Evolutionary conservation across 2,888 invertebrate species (phyloP).

Genomic region (Abrostola tripartita): DNA sequence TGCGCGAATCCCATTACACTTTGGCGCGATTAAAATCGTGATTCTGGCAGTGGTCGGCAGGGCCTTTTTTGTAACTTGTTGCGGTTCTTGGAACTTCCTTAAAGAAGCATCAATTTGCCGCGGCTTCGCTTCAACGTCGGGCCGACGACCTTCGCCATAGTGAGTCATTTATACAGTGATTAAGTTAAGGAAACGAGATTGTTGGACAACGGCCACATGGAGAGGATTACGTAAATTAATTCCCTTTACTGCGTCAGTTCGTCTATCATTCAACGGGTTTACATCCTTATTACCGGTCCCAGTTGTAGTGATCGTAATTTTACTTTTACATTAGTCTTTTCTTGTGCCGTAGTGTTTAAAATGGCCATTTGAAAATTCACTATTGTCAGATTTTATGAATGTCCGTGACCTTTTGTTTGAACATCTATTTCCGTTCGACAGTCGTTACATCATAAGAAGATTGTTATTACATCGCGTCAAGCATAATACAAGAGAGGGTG

Average conservation of each 20-base stretch:
- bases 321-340: not conserved
- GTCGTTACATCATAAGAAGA: slow-evolving; percentile 17
- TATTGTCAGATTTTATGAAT: not conserved
- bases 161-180: slow-evolving; percentile 68
- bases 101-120: slow-evolving; percentile 69
- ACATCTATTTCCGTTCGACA: slow-evolving; percentile 9
- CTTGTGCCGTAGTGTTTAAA: not conserved
- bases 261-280: not conserved
- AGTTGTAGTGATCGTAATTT: not conserved
- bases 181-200: slow-evolving; percentile 64
- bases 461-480: slow-evolving; percentile 8
- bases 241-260: slow-evolving; percentile 12
- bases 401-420: slow-evolving; percentile 7
- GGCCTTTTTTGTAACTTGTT: slow-evolving; percentile 63
- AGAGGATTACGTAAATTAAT: slow-evolving; percentile 45
- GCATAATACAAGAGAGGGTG: not conserved
- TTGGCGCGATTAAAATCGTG: slow-evolving; percentile 63
- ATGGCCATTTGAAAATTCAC: not conserved
- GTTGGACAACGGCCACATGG: slow-evolving; percentile 46
- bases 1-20: slow-evolving; percentile 51
- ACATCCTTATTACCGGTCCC: not conserved
- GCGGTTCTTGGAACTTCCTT: slow-evolving; percentile 72
- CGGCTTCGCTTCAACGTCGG: slow-evolving; percentile 65
- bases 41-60: slow-evolving; percentile 59
- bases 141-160: slow-evolving; percentile 70